phyloP scores from a whole-genome alignment of 2,113 vertebrate genomes.

The Heteronetta atricapilla region DNA sequence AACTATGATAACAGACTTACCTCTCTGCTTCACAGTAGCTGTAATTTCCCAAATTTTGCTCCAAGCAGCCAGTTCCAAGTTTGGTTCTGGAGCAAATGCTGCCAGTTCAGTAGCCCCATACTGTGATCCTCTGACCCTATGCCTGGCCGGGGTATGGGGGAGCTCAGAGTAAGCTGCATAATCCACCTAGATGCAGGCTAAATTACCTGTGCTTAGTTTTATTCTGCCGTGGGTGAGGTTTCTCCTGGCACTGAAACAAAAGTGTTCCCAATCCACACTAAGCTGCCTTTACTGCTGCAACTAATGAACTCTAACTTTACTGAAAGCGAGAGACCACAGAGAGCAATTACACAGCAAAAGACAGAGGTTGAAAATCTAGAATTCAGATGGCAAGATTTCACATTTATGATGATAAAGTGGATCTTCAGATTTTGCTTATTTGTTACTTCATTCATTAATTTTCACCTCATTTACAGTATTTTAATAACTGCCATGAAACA shows the following conservation, averaged over 20 bases:
- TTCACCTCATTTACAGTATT: neutral
- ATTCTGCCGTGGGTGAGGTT: neutral
- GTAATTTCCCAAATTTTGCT: neutral
- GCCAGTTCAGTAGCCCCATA: neutral
- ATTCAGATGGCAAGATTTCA: accelerated
- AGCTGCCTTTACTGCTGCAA: neutral
- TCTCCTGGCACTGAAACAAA: neutral
- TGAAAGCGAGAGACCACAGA: neutral
- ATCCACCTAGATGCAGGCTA: neutral
- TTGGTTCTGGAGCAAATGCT: neutral
- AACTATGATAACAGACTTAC: neutral
- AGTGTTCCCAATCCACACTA: neutral
- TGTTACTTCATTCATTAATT: neutral
- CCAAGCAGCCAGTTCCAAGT: neutral
- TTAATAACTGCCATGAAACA: neutral
- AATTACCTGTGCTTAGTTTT: neutral
- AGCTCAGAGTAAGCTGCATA: neutral
- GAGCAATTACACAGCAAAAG: neutral
- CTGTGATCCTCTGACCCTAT: neutral
- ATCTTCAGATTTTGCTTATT: neutral
- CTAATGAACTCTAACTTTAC: too few species aligned
- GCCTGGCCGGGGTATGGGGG: neutral
- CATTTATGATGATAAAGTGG: neutral
- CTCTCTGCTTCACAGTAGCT: neutral
- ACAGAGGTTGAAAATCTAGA: neutral